These are phyloP conservation scores for Drosophila mimica DNA, from an alignment of 2,888 invertebrate species.

Conservation along the genomic window DNA sequence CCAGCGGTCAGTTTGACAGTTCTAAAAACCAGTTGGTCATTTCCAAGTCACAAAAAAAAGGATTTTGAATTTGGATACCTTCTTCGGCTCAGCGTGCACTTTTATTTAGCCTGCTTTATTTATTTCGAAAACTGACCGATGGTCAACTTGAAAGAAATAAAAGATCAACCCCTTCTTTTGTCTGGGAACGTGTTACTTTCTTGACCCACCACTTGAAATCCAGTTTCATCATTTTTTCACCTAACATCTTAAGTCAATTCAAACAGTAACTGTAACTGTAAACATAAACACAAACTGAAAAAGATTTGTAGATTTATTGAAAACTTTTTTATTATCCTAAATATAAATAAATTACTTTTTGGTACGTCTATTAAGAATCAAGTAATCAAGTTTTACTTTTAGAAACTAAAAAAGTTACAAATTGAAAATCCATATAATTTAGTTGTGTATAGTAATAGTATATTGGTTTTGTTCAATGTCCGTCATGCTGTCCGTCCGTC, in stretches of 20 bases:
- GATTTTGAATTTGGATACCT: not conserved
- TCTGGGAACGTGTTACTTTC: not conserved
- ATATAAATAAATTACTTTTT: no score
- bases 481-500: no score
- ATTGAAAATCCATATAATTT: no score
- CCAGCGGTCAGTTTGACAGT: conserved; percentile 41
- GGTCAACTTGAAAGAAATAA: not conserved
- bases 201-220: not conserved
- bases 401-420: no score
- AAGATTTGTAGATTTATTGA: no score
- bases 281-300: no score
- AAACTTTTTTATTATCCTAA: no score
- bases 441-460: no score
- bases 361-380: no score
- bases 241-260: not conserved
- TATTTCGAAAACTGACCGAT: not conserved
- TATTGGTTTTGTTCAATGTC: no score
- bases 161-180: not conserved
- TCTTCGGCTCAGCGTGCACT: not conserved
- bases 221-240: not conserved
- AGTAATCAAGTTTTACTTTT: no score
- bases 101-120: not conserved
- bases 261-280: not conserved
- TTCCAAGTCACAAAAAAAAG: conserved; percentile 8
- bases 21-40: conserved; percentile 59